Evolutionary conservation across 2,113 vertebrate genomes (phyloP), one percentile per base, ranked within the genome.

Genomic region (Origma solitaria): DNA sequence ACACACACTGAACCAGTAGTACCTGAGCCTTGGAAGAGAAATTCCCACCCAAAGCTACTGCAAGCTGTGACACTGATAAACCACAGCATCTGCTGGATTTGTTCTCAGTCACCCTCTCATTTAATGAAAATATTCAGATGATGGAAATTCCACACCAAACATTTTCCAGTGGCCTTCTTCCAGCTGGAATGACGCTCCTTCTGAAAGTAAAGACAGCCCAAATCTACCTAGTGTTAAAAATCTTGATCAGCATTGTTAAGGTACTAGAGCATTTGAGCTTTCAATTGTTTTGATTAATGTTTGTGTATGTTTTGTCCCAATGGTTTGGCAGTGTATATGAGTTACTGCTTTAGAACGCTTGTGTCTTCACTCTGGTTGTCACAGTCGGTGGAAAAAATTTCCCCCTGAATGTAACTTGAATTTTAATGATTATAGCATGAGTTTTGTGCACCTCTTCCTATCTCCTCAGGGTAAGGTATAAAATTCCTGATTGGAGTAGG

Each of bases 401-500:
- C 42, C 42, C n/a, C 35, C 42, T 20, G 18, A 28, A 30, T 28
- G 40, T 7, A 56, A 49, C 19, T 15, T 24, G 30, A 40, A 65
- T 65, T 65, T 75, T 30, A 50, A 3, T 2, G 28, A 23, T 33
- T 47, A 28, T 30, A 15, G n/a, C 27, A 64, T 13, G 28, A n/a
- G n/a, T 10, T 73, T 7, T 56, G 58, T 64, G 69, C 49, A 64
- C 40, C 40, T n/a, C 23, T 15, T 28, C 42, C 69, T 7, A 0
- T 15, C 69, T n/a, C 58, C 58, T 10, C 3, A 2, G n/a, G 40
- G 19, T 10, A 23, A 64, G 70, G 50, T 35, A 14, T 4, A 7
- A 11, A 50, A 57, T 6, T 25, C 24, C 60, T 30, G 8, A 11
- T 0, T 11, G 44, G 35, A 49, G 42, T 0, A n/a, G 60, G 42